Evolutionary conservation across 2,113 vertebrate genomes (phyloP), one percentile per base, ranked within the genome.

Genomic region (Poecilia latipinna): DNA sequence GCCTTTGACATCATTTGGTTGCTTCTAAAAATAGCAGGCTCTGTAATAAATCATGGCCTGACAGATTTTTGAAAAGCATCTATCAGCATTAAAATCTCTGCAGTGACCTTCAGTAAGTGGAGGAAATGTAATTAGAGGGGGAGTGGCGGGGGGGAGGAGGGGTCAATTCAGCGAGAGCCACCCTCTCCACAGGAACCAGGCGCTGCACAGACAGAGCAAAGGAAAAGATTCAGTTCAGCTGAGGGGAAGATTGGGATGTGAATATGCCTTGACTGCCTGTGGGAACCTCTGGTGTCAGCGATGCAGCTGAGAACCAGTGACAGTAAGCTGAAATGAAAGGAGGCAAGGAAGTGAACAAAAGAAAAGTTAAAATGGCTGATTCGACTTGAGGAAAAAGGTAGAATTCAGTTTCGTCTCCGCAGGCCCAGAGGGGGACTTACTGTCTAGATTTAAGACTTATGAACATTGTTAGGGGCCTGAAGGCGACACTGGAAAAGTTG

Each of bases 21-120:
- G 68, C 31, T 39, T 22, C 42, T 74, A 64, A 42, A 66, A 77
- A 76, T 68, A 76, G 15, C n/a, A 22, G 11, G n/a, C 32, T 29
- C 26, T 8, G 28, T 37, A 44, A 62, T 44, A 62, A 72, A 68
- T 51, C 33, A 19, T 12, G 2, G 6, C n/a, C 29, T 37, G 48
- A 68, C 11, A 68, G 29, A 31, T 61, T 65, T 75, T 13, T 63
- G n/a, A 68, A 79, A 26, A n/a, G 66, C 35, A n/a, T 70, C 32
- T 61, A 13, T 69, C 65, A 57, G 32, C 5, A 33, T 37, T 70
- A 7, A 60, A 70, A 26, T 72, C 26, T 24, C 60, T 31, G 70
- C 68, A 60, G 60, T 32, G 77, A 69, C 61, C 62, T 72, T 75
- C 67, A 42, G 68, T 61, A 44, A 68, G 60, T n/a, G n/a, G 61